Evolutionary conservation across 2,888 invertebrate species (phyloP), one percentile per base, ranked within the genome.

Genomic region (Agrenia bidenticulata): DNA sequence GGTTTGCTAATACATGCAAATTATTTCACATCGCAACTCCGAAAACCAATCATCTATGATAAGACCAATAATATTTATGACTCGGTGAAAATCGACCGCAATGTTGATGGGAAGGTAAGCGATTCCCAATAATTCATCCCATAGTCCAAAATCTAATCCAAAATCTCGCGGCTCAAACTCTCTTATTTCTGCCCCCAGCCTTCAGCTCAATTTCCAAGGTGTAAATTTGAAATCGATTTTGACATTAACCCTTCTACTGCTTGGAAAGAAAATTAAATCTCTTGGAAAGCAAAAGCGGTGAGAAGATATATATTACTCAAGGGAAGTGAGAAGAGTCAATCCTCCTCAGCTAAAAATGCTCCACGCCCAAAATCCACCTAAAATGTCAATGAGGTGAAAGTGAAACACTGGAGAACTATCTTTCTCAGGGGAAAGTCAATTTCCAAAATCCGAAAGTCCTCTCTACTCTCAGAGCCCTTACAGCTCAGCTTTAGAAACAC

Each of bases 341-440:
- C 17, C 19, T 45, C n/a, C 5, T 45, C 45, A 4, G 4, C 32
- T 5, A 45, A 45, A 45, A 32, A 32, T 32, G 4, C 32, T 32
- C 32, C 45, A 45, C 51, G 21, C 23, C 51, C 51, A 51, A 49
- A 51, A 51, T 51, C 51, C 51, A 51, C 51, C 51, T 24, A 45
- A 45, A 45, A 45, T 45, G 45, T 45, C 45, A 45, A 45, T 45
- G 45, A 45, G 45, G 45, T 45, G 45, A 45, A 45, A 45, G 45
- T 17, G 45, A 45, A 45, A 45, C 45, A 45, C 51, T 24, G 51
- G 5, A 21, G 13, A 32, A 32, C 32, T 32, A 11, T 32, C 32
- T 32, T 17, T 32, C 55, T 55, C 55, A 7, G 24, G 55, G 55
- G 55, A 55, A 55, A 55, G 55, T 26, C 55, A 55, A 55, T 55